phyloP scores from a whole-genome alignment of 2,888 invertebrate genomes.

The Trichacis sp. region DNA sequence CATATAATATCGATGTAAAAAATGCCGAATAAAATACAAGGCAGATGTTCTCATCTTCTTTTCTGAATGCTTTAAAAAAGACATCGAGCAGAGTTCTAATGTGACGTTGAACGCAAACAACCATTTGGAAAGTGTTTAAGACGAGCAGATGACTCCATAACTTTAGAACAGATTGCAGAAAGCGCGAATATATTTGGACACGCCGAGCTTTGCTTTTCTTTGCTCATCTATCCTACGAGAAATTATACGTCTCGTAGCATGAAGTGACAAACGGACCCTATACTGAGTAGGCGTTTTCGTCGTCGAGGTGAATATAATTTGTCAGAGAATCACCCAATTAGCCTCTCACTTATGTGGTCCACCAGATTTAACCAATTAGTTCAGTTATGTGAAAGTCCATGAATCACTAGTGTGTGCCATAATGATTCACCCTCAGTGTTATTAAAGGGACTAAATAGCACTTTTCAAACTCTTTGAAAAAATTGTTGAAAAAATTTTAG shows the following conservation, averaged over 20 bases:
- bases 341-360: slow-evolving; percentile 69
- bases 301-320: slow-evolving; percentile 68
- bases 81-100: not conserved
- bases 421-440: too few relatives aligned
- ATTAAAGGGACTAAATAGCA: too few relatives aligned
- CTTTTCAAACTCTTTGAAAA: too few relatives aligned
- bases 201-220: slow-evolving; percentile 21
- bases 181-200: slow-evolving; percentile 52
- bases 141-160: slow-evolving; percentile 55
- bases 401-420: not conserved
- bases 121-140: slow-evolving; percentile 7
- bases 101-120: slow-evolving; percentile 9
- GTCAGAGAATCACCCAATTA: slow-evolving; percentile 70
- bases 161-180: slow-evolving; percentile 49
- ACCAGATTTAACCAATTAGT: slow-evolving; percentile 70
- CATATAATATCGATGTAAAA: too few relatives aligned
- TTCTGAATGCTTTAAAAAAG: not conserved
- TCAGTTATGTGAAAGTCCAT: slow-evolving; percentile 62
- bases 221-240: slow-evolving; percentile 39
- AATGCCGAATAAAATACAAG: too few relatives aligned
- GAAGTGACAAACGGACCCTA: slow-evolving; percentile 68
- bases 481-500: too few relatives aligned
- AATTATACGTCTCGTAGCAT: slow-evolving; percentile 60
- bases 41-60: too few relatives aligned
- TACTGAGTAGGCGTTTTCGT: slow-evolving; percentile 63